Percentiles rank a stretch among this genome's conserved stretches.
Conservation (phyloP, 2,888 invertebrate species). For the Megastigmus dorsalis region DNA sequence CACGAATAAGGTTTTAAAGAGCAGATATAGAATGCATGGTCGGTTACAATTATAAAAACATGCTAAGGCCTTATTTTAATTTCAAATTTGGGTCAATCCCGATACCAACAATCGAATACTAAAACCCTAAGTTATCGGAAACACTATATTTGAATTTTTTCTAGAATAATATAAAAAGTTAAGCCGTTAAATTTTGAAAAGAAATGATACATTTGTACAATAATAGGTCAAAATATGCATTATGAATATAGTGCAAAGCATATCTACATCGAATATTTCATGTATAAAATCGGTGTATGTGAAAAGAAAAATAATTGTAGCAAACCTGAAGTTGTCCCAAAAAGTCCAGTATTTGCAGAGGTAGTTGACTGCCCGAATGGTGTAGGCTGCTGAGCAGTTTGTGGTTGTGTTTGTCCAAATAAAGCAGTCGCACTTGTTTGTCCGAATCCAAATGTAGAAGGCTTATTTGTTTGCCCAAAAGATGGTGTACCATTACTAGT, state of each 20-base stretch:
- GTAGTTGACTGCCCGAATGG: conserved; percentile 76
- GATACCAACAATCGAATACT: no score
- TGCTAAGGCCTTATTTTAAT: no score
- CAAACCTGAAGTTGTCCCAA: conserved; percentile 70
- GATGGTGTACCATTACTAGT: conserved; percentile 76
- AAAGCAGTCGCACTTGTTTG: conserved; percentile 77
- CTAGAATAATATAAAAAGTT: neutral
- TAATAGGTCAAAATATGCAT: neutral
- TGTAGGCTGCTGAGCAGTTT: conserved; percentile 70
- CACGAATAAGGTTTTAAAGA: no score
- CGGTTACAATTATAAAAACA: no score
- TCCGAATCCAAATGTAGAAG: conserved; percentile 80
- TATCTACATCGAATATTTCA: no score
- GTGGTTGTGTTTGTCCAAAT: conserved; percentile 78
- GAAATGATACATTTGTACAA: neutral
- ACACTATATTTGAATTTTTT: neutral
- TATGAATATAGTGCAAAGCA: neutral
- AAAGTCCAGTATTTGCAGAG: conserved; percentile 74
- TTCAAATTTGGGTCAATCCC: no score
- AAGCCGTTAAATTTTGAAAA: neutral
- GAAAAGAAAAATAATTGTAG: neutral
- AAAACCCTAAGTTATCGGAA: no score
- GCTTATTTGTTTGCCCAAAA: conserved; percentile 80
- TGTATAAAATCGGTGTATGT: no score
- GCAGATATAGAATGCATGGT: no score